Conservation (phyloP, 2,888 invertebrate genomes). For the Brassicogethes aeneus region DNA sequence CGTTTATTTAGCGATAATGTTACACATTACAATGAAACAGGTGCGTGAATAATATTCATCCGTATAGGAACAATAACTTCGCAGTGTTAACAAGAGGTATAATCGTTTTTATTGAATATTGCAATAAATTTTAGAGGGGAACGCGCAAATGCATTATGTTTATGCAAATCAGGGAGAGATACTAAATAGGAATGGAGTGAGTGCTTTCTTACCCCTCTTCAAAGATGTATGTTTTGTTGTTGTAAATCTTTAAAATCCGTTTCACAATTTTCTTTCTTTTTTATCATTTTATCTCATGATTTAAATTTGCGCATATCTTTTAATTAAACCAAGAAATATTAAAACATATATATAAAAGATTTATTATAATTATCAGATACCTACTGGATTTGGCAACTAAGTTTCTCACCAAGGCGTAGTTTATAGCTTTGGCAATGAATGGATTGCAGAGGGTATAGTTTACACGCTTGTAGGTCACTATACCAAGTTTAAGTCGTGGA, state of each 20-base stretch:
- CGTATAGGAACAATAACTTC: not conserved
- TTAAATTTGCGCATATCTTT: too few species aligned
- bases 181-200: not conserved
- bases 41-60: not conserved
- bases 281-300: too few species aligned
- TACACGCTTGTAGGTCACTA: constrained; percentile 21
- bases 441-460: not conserved
- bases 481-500: constrained; percentile 19
- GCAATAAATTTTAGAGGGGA: constrained; percentile 17
- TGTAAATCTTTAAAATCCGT: too few species aligned
- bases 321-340: too few species aligned
- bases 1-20: not conserved
- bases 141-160: not conserved
- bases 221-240: too few species aligned
- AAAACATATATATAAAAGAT: too few species aligned
- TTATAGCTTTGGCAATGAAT: not conserved
- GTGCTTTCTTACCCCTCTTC: not conserved
- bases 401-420: too few species aligned
- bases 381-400: too few species aligned
- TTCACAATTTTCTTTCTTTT: too few species aligned
- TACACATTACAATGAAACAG: constrained; percentile 1
- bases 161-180: not conserved
- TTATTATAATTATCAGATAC: too few species aligned
- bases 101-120: constrained; percentile 20
- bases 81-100: constrained; percentile 13